These are phyloP conservation scores for Pseudomyrmex flavicornis DNA, from an alignment of 1,140 invertebrate genomes.

Conservation along the genomic window DNA sequence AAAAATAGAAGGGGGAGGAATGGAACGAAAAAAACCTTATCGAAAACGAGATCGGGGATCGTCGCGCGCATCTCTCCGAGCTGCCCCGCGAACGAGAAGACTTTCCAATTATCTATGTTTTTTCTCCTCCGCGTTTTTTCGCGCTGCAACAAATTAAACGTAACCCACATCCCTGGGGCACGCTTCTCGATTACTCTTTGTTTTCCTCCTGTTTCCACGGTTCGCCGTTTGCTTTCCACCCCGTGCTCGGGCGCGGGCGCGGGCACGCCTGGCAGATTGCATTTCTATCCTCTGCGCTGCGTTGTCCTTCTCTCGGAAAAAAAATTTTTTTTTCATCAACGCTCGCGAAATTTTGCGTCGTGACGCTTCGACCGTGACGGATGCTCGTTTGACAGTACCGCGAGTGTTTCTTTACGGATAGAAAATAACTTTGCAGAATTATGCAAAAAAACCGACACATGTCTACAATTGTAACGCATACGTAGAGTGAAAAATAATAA, in stretches of 20 bases:
- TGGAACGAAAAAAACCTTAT: constrained; percentile 66
- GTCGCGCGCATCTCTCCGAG: constrained; percentile 49
- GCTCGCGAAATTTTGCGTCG: constrained; percentile 68
- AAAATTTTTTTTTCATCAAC: constrained; percentile 55
- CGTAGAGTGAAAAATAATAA: no score
- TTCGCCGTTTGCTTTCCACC: constrained; percentile 69
- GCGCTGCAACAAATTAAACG: constrained; percentile 72
- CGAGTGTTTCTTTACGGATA: constrained; percentile 32
- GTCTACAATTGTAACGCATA: no score
- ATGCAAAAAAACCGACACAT: no score
- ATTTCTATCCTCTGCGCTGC: constrained; percentile 65
- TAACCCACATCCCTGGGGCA: constrained; percentile 73
- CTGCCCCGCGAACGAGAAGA: constrained; percentile 61
- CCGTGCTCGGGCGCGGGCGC: constrained; percentile 8
- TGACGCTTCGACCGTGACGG: constrained; percentile 39
- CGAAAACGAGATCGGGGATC: constrained; percentile 50
- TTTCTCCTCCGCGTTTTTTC: constrained; percentile 65
- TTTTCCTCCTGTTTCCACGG: constrained; percentile 68
- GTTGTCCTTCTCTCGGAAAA: constrained; percentile 50
- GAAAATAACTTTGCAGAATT: constrained; percentile 27
- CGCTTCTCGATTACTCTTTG: constrained; percentile 74
- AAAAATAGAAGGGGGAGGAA: neutral
- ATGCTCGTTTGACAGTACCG: constrained; percentile 9
- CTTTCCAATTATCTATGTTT: constrained; percentile 67
- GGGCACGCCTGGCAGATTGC: constrained; percentile 68